These are phyloP conservation scores for Listrodromus nycthemerus DNA, from an alignment of 2,888 invertebrate species.

Conservation along the genomic window DNA sequence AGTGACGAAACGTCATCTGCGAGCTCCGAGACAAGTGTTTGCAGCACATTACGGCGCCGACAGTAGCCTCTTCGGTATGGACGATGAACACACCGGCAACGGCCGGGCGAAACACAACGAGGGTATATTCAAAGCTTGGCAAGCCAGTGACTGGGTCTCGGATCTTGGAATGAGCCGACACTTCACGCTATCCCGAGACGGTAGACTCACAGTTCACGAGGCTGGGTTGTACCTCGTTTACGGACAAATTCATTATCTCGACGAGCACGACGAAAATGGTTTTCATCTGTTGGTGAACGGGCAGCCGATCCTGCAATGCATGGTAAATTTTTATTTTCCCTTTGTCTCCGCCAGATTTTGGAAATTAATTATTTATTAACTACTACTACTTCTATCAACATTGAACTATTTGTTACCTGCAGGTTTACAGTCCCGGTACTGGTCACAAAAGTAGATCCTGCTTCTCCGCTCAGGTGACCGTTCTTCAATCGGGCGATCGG, in stretches of 20 bases:
- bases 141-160: slow-evolving; percentile 87
- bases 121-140: slow-evolving; percentile 89
- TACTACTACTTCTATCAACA: neutral
- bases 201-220: slow-evolving; percentile 89
- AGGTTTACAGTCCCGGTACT: slow-evolving; percentile 79
- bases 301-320: slow-evolving; percentile 90
- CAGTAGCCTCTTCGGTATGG: slow-evolving; percentile 72
- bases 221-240: slow-evolving; percentile 92
- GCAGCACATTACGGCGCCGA: slow-evolving; percentile 80
- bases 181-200: slow-evolving; percentile 87
- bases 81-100: slow-evolving; percentile 86
- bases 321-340: slow-evolving; percentile 72
- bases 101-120: slow-evolving; percentile 88
- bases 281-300: slow-evolving; percentile 89
- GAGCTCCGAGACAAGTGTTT: slow-evolving; percentile 72
- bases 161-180: slow-evolving; percentile 87
- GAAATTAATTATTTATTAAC: slow-evolving; percentile 6
- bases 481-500: slow-evolving; percentile 86
- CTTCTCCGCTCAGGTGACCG: slow-evolving; percentile 78
- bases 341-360: neutral
- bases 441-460: slow-evolving; percentile 80
- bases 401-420: slow-evolving; percentile 31
- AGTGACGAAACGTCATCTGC: slow-evolving; percentile 73
- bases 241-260: slow-evolving; percentile 93
- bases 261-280: slow-evolving; percentile 91